Base-by-base conservation (phyloP, 2,888 invertebrate genomes). In the Druceiella hillmani region DNA sequence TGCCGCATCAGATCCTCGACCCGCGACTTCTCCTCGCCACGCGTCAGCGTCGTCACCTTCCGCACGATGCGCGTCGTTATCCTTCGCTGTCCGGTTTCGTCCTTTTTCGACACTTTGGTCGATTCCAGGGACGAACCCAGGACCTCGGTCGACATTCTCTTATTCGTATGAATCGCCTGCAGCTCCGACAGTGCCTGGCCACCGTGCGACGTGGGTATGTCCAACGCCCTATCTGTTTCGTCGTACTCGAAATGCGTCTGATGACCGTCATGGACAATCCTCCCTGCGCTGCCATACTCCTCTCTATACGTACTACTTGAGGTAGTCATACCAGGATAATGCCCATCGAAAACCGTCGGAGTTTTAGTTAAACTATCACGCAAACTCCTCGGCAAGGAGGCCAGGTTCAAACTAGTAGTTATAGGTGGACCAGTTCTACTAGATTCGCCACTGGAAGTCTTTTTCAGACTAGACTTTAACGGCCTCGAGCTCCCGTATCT, bases 21-120 rank as follows among this genome's bases (percentile, higher is more conserved):
- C 16, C 76, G 74, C 45, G 81, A 78, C 51, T 83, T 79, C 60
- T 91, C 89, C 59, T 91, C 90, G 25, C 89, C 91, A 10, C 90
- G 76, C 45, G 88, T 87, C 50, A 92, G 61, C 2, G 91, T 91
- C 20, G 91, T 92, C 52, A 92, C 88, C 62, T 90, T 91, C 45
- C 88, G 76, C 34, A 91, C 83, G 46, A 91, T 87, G 57, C 87
- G 80, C 27, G 90, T 87, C 15, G 89, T 91, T 48, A 91, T 87
- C 49, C 88, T 79, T 44, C 87, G 76, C 56, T 83, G 81, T 24
- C 89, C 88, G 57, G 80, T 82, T 48, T 84, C 81, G 41, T 82
- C 83, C 58, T 81, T 79, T 62, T 83, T 80, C 60, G 86, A 85
- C 55, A 87, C 83, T 66, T 87, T 86, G 45, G 84, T 85, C 53